Evolutionary conservation across 2,113 vertebrate species (phyloP), one percentile per base, ranked within the genome.

Genomic region (Lates calcarifer): DNA sequence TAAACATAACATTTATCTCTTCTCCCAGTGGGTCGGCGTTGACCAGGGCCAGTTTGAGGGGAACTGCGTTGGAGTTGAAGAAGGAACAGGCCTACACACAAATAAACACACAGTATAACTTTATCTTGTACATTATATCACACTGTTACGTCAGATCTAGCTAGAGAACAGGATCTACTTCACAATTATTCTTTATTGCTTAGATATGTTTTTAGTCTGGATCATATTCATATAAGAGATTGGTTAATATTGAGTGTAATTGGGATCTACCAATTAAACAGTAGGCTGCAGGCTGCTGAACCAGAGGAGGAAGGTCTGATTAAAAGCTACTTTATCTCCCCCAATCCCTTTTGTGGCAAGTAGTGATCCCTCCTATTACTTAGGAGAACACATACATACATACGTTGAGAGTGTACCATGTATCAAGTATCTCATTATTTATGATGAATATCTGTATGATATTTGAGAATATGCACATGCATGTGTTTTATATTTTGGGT

Each of bases 1-100:
- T 99, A 94, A 98, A 99, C 98, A 99, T 99, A 47, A 99, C 96
- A 26, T 99, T 98, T 91, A 99, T 97, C 94, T 99, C 98, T 85
- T 99, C 98, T 81, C 98, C 98, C 86, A 98, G 84, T 0, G 97
- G 97, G 91, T 99, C 98, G 47, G 96, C 96, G 56, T 99, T 99
- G 81, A 97, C 94, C 94, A 99, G 91, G 1, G 96, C 94, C 74
- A 99, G 85, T 94, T 98, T 99, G 57, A 99, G 91, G 10, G 98
- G 98, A 74, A 99, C 95, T 9, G 98, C 98, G 69, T 99, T 99
- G 85, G 98, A 99, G 94, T 95, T 99, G 95, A 99, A 99, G 96
- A 98, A 99, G n/a, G 98, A 99, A 86, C 98, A 99, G 0, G 96
- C 95, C 98, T 99, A 88, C 87, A 83, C 60, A 79, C 14, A 84